Percentiles rank a stretch among this genome's conserved stretches.
These are phyloP conservation scores for Chloroceryle amazona DNA, from an alignment of 2,797 vertebrate genomes.

Conservation along the genomic window DNA sequence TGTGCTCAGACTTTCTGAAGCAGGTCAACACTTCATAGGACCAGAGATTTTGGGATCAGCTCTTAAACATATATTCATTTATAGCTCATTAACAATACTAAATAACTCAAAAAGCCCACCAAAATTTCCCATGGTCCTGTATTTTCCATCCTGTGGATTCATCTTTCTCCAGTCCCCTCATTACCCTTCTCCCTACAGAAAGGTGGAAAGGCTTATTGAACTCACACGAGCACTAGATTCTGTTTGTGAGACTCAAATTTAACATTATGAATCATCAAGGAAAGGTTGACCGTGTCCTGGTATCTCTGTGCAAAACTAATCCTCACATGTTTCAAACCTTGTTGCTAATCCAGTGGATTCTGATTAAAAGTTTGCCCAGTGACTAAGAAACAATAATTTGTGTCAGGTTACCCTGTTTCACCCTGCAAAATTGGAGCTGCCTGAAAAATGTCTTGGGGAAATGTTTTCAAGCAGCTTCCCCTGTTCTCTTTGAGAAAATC, in stretches of 20 bases:
- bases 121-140: not conserved
- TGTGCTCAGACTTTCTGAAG: not conserved
- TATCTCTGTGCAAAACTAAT: not conserved
- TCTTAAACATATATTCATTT: not conserved
- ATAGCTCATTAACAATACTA: not conserved
- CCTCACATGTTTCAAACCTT: not conserved
- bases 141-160: not conserved
- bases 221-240: not conserved
- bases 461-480: constrained; percentile 16
- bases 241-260: not conserved
- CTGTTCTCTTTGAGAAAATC: constrained; percentile 18
- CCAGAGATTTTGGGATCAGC: not conserved
- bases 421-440: not conserved
- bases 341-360: not conserved
- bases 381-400: not conserved
- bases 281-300: not conserved
- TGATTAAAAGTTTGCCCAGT: not conserved
- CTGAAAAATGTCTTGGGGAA: not conserved
- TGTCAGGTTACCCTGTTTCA: not conserved
- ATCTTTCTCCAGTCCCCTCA: not conserved
- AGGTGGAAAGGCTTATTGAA: not conserved
- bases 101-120: not conserved
- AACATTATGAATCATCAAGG: not conserved
- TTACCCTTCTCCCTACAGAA: not conserved
- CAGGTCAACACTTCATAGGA: not conserved